Evolutionary conservation across 37 sponge, comb jelly and placozoan species (phyloP), one percentile per base, ranked within the genome.

Genomic region (Petrosia ficiformis): DNA sequence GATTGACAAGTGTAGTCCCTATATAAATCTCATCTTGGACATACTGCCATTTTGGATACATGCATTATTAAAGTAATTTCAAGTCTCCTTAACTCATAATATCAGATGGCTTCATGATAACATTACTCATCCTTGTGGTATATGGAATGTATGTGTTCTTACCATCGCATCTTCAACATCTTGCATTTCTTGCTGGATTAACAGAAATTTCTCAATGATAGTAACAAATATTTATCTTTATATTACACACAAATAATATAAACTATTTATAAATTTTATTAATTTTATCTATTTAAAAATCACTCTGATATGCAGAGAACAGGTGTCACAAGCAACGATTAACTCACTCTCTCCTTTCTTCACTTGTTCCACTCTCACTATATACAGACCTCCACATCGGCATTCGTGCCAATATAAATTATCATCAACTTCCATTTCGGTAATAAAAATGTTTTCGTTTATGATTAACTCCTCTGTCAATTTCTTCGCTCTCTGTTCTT

Each of bases 281-380:
- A n/a, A n/a, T n/a, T n/a, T n/a, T n/a, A n/a, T n/a, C n/a, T n/a
- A n/a, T n/a, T n/a, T n/a, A n/a, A n/a, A n/a, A n/a, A n/a, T n/a
- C 26, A 61, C 63, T 61, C n/a, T 5, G 6, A 68, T 22, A 40
- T 19, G 10, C 34, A 68, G 37, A 28, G 42, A 39, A 16, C 70
- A 68, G 34, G 63, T 61, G 28, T 61, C 63, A 61, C 63, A 61
- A 6, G 22, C 25, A 61, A 61, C 63, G 6, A 11, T 61, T 61
- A n/a, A 22, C 16, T 48, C 14, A 19, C 16, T 48, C 26, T 61
- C 63, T 61, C 5, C 28, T 61, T 26, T 61, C n/a, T 6, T n/a
- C 63, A 61, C 5, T n/a, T 61, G 28, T n/a, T 22, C 63, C 26
- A 5, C 28, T n/a, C 25, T n/a, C 14, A 61, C 26, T n/a, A 22